Conservation (phyloP, 2,888 invertebrate genomes). For the Odontothrips loti region DNA sequence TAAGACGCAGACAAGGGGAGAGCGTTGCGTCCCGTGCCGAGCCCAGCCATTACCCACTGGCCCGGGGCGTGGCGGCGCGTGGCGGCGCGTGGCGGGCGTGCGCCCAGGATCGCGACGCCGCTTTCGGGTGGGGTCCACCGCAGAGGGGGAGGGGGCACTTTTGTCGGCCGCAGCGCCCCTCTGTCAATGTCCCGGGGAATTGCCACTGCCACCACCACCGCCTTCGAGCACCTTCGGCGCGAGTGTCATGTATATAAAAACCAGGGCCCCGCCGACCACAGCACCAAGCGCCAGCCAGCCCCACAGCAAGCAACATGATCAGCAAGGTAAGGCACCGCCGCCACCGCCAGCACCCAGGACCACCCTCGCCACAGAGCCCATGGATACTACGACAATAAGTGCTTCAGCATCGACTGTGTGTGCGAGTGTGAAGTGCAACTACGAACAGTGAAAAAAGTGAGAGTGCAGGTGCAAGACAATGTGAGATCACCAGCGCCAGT, state of each 20-base stretch:
- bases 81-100: not conserved
- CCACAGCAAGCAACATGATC: not conserved
- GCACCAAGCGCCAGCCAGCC: not conserved
- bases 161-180: not conserved
- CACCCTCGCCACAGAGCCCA: not conserved
- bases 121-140: slow-evolving; percentile 2
- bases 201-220: too few relatives aligned
- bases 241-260: not conserved
- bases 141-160: slow-evolving; percentile 4
- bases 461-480: too few relatives aligned
- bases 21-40: not conserved
- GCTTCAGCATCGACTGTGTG: too few relatives aligned
- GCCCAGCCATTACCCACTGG: not conserved
- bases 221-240: not conserved
- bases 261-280: not conserved
- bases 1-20: not conserved
- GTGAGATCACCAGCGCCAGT: too few relatives aligned
- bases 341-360: not conserved
- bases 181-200: not conserved
- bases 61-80: slow-evolving; percentile 1
- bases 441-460: too few relatives aligned
- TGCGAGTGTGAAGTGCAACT: too few relatives aligned
- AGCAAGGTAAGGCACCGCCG: not conserved
- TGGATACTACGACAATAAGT: too few relatives aligned
- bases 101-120: not conserved